phyloP scores from a whole-genome alignment of 2,888 invertebrate genomes.

The Caenorhabditis angaria region DNA sequence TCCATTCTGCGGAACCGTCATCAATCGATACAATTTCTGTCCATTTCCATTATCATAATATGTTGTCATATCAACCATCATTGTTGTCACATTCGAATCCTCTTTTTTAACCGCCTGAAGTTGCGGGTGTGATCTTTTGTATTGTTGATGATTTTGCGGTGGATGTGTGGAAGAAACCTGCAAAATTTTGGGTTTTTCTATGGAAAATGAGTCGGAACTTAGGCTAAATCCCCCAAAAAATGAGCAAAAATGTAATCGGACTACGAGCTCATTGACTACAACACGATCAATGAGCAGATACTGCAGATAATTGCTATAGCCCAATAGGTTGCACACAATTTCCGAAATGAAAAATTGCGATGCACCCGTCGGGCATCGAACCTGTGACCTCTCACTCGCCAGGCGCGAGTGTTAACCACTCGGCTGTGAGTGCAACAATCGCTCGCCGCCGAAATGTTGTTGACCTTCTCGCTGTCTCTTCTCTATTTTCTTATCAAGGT shows the following conservation, averaged over 20 bases:
- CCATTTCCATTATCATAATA: constrained; percentile 9
- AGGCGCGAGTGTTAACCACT: constrained; percentile 19
- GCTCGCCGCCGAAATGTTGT: neutral
- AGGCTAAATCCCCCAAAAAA: constrained; percentile 1
- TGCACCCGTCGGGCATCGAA: constrained; percentile 11
- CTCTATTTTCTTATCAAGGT: too few species aligned
- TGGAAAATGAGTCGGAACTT: too few species aligned
- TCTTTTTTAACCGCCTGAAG: constrained; percentile 15
- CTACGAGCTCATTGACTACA: constrained; percentile 42
- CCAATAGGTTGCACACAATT: constrained; percentile 28
- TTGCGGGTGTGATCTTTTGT: neutral
- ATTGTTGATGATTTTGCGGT: neutral
- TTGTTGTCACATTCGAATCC: constrained; percentile 9
- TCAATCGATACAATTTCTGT: constrained; percentile 29
- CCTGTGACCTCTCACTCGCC: neutral
- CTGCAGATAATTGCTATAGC: constrained; percentile 40
- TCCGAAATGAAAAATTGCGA: neutral
- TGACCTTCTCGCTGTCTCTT: neutral
- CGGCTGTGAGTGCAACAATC: constrained; percentile 27
- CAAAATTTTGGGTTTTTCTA: neutral
- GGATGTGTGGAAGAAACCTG: neutral
- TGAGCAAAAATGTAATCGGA: constrained; percentile 35
- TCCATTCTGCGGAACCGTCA: constrained; percentile 10
- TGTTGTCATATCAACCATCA: constrained; percentile 17
- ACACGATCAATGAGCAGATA: constrained; percentile 41